Base-by-base conservation (phyloP, 1,140 invertebrate species). In the Drosophila mojavensis region DNA sequence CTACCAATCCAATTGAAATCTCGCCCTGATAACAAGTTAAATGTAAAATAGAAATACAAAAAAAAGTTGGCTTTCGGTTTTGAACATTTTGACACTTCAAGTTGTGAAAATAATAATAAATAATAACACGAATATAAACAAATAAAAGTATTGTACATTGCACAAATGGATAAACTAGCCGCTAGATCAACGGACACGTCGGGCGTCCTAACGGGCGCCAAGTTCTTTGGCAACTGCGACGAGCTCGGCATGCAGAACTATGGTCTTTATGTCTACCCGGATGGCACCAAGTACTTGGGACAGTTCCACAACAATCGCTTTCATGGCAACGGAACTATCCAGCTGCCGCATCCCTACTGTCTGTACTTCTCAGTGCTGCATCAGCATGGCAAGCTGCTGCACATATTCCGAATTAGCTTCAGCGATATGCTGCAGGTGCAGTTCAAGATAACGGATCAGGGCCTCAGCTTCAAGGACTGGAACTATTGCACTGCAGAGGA, bases 261-360 rank as follows among this genome's bases (percentile, higher is more conserved):
- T n/a, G 88, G 88, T 1, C 43, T 55, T 1, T 91, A 91, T 24
- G 9, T 20, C 0, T 91, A 59, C 68, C 82, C 88, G 0, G 81
- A 91, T 72, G 83, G 71, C 0, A 74, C 80, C 1, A 56, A 50
- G 9, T 91, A 91, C 13, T 20, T 51, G 24, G 88, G 88, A 0
- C 11, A 69, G 0, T 91, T 91, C 24, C 36, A 20, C 0, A 68
- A 81, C 26, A 72, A 70, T 60, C 66, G 63, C 4, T 91, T 90
- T 24, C 82, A 91, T 15, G 88, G 88, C 2, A 17, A n/a, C 0
- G 88, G 88, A n/a, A 51, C 13, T 13, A 68, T 91, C 1, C 36
- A 59, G 4, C 20, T 78, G 0, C 41, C 67, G 0, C 13, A 55
- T 4, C 67, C 80, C 0, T 26, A 58, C 4, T 51, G 43, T 6